phyloP scores from a whole-genome alignment of 2,888 invertebrate genomes.

The Mimachlamys varia region DNA sequence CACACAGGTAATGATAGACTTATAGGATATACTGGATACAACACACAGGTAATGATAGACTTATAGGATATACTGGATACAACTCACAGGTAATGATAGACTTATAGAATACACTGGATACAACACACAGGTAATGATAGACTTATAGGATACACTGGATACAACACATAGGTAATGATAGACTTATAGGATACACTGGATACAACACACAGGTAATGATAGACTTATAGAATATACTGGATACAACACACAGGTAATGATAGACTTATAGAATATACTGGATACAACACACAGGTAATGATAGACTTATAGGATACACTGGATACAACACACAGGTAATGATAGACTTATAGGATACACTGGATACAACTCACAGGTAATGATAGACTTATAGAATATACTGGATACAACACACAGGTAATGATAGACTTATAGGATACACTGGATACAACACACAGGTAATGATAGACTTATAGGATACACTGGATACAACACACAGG shows the following conservation, averaged over 20 bases:
- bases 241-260: conserved; percentile 70
- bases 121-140: conserved; percentile 68
- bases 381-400: neutral
- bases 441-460: conserved; percentile 70
- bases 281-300: conserved; percentile 70
- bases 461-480: conserved; percentile 19
- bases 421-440: neutral
- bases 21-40: neutral
- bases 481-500: conserved; percentile 66
- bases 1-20: conserved; percentile 65
- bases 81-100: conserved; percentile 68
- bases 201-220: conserved; percentile 69
- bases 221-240: neutral
- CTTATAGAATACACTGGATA: neutral
- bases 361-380: conserved; percentile 70
- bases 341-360: neutral
- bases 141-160: neutral
- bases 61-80: neutral
- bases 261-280: neutral
- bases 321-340: conserved; percentile 70
- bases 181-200: neutral
- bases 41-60: conserved; percentile 67
- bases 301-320: neutral
- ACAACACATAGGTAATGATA: conserved; percentile 68
- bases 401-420: conserved; percentile 70